phyloP scores from a whole-genome alignment of 2,888 invertebrate species.

The Lithophane semibrunnea region DNA sequence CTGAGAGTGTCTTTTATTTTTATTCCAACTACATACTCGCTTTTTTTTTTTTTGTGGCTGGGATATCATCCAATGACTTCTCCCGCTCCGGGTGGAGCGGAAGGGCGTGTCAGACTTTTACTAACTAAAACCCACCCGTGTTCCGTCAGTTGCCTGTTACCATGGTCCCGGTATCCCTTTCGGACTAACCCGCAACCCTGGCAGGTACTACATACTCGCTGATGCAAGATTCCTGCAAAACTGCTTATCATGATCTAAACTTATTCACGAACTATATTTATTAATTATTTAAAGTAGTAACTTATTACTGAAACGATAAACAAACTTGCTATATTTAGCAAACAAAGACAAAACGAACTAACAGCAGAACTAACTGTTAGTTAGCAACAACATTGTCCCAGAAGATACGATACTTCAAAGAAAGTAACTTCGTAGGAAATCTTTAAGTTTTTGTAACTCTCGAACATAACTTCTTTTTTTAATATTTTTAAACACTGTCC shows the following conservation, averaged over 20 bases:
- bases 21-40: background rate
- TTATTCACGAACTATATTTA: background rate
- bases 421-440: slow-evolving; percentile 33
- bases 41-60: no score
- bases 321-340: slow-evolving; percentile 27
- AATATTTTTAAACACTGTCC: slow-evolving; percentile 33
- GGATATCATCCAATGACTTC: no score
- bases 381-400: slow-evolving; percentile 27
- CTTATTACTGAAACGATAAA: slow-evolving; percentile 17
- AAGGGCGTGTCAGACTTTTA: no score
- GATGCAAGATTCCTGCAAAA: no score
- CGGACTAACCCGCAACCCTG: no score
- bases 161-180: no score
- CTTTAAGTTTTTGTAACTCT: slow-evolving; percentile 44
- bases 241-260: background rate
- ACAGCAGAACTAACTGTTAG: slow-evolving; percentile 34
- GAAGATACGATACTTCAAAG: slow-evolving; percentile 35
- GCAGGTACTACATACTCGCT: background rate
- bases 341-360: slow-evolving; percentile 31
- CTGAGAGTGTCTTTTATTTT: background rate
- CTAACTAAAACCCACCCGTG: no score
- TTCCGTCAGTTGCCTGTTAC: no score
- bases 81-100: no score
- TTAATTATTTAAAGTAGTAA: background rate
- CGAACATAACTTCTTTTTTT: slow-evolving; percentile 32